Evolutionary conservation across 2,888 invertebrate genomes (phyloP).

Genomic region (Philereme vetulata): DNA sequence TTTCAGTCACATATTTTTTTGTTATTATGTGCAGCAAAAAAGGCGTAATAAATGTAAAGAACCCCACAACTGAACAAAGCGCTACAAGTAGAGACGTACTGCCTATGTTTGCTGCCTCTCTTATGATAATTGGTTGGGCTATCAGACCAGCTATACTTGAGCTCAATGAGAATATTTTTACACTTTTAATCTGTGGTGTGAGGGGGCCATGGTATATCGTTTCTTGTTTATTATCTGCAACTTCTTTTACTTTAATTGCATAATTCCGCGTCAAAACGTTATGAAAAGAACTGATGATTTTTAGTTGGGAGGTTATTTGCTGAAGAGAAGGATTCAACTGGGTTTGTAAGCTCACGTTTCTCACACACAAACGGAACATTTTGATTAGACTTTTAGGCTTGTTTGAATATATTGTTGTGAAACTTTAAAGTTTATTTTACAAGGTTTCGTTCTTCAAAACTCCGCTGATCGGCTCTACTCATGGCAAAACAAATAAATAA

Average conservation of each 20-base stretch:
- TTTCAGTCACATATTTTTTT: slow-evolving; percentile 92
- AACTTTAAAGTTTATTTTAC: too few relatives aligned
- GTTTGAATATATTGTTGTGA: too few relatives aligned
- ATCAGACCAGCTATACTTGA: slow-evolving; percentile 89
- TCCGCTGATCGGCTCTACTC: too few relatives aligned
- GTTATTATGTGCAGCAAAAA: slow-evolving; percentile 91
- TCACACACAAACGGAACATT: slow-evolving; percentile 64
- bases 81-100: slow-evolving; percentile 85
- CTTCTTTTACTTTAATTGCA: slow-evolving; percentile 55
- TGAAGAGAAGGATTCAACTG: slow-evolving; percentile 45
- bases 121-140: slow-evolving; percentile 89
- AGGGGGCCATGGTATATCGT: slow-evolving; percentile 88
- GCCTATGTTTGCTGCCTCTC: slow-evolving; percentile 83
- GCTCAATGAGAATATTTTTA: slow-evolving; percentile 92
- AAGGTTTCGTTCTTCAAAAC: too few relatives aligned
- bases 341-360: slow-evolving; percentile 44
- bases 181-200: slow-evolving; percentile 87
- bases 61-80: slow-evolving; percentile 87
- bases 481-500: too few relatives aligned
- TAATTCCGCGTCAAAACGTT: slow-evolving; percentile 52
- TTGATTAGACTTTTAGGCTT: slow-evolving; percentile 28
- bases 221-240: slow-evolving; percentile 59
- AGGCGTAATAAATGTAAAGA: slow-evolving; percentile 94
- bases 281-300: slow-evolving; percentile 46
- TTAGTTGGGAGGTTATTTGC: slow-evolving; percentile 52